Percentiles rank a stretch among this genome's conserved stretches.
Conservation (phyloP, 2,797 vertebrate species). For the Aldrovandia affinis region DNA sequence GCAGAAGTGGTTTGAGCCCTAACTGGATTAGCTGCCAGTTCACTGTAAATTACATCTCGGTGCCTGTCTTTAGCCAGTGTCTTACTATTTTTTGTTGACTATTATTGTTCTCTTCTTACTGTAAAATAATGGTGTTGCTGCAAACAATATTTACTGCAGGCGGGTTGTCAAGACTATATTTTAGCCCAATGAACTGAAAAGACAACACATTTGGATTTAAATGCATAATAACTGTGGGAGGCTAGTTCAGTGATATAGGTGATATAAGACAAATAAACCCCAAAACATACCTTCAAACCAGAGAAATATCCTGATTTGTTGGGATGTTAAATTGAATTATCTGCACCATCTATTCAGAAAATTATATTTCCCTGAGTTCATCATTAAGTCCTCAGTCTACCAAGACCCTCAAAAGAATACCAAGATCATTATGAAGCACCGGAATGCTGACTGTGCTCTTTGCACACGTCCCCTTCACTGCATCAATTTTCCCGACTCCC, state of each 20-base stretch:
- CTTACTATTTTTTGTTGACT: neutral
- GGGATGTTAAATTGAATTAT: slow-evolving; percentile 13
- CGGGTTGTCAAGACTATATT: neutral
- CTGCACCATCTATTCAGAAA: slow-evolving; percentile 16
- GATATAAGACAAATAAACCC: neutral
- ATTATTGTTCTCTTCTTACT: neutral
- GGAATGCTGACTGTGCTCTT: slow-evolving; percentile 3
- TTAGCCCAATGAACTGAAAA: neutral
- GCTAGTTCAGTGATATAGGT: neutral
- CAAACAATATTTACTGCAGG: neutral
- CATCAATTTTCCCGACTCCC: neutral
- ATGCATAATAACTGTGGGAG: neutral
- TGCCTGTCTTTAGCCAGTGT: neutral
- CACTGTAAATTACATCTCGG: neutral
- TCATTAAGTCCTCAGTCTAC: slow-evolving; percentile 17
- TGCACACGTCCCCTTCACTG: neutral
- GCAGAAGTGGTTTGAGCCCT: neutral
- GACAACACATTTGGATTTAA: slow-evolving; percentile 8
- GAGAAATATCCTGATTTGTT: slow-evolving; percentile 3
- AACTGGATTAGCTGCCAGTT: neutral
- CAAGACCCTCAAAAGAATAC: slow-evolving; percentile 10
- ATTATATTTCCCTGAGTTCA: slow-evolving; percentile 4
- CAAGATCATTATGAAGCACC: neutral
- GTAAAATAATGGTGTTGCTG: neutral
- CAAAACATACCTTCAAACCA: slow-evolving; percentile 4